Evolutionary conservation across 2,113 vertebrate genomes (phyloP).

Genomic region (Misgurnus anguillicaudatus): DNA sequence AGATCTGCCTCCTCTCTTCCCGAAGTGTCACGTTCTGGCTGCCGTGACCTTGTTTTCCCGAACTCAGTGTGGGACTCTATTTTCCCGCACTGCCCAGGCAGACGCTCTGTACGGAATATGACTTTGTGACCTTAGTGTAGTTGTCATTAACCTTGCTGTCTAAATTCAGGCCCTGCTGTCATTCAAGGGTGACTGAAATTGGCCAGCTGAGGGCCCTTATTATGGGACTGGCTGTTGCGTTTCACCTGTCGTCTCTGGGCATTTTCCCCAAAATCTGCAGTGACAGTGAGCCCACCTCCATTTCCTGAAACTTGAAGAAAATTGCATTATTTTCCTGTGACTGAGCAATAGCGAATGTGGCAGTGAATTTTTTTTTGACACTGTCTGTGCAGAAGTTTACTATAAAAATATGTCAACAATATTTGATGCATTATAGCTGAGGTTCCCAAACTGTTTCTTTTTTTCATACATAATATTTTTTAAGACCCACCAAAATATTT

Average conservation of each 20-base stretch:
- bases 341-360: conserved; percentile 37
- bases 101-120: conserved; percentile 4
- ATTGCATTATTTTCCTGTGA: conserved; percentile 10
- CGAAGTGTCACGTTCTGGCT: conserved; percentile 57
- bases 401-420: too few relatives aligned
- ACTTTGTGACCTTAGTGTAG: conserved; percentile 54
- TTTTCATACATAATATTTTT: too few relatives aligned
- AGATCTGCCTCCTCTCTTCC: conserved; percentile 49
- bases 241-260: conserved; percentile 53
- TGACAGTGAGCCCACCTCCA: conserved; percentile 56
- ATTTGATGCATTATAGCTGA: too few relatives aligned
- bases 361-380: not conserved
- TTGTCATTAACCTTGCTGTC: conserved; percentile 75
- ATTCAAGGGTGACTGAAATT: conserved; percentile 57
- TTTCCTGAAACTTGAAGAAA: conserved; percentile 13
- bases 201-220: conserved; percentile 50
- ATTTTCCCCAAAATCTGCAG: conserved; percentile 59
- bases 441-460: too few relatives aligned
- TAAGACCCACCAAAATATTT: too few relatives aligned
- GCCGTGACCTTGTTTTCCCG: conserved; percentile 72
- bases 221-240: conserved; percentile 42
- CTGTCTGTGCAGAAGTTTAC: too few relatives aligned
- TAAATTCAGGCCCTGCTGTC: conserved; percentile 68
- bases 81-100: conserved; percentile 47
- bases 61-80: conserved; percentile 36